A percentile compares a stretch with the other conserved stretches of the same genome.
Conservation (phyloP, 2,797 vertebrate species). For the Cirrhinus molitorella region DNA sequence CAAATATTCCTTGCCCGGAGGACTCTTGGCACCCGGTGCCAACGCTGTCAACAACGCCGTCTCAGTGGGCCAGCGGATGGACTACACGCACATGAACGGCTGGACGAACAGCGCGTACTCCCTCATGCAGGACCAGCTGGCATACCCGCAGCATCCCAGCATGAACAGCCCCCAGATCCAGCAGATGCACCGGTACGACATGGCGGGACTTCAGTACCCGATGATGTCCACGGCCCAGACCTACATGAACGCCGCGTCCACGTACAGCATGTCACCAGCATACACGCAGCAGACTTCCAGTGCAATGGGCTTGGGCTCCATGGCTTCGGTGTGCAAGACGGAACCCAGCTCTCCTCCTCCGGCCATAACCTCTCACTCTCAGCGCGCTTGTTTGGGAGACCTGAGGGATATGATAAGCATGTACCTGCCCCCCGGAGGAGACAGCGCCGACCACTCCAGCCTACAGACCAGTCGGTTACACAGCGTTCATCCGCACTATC, state of each 20-base stretch:
- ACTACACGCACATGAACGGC: conserved; percentile 97
- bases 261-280: conserved; percentile 90
- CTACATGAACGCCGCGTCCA: conserved; percentile 96
- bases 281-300: conserved; percentile 89
- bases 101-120: conserved; percentile 99
- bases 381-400: conserved; percentile 96
- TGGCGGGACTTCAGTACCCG: conserved; percentile 95
- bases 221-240: conserved; percentile 97
- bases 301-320: conserved; percentile 91
- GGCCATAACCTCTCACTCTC: conserved; percentile 94
- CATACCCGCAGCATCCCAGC: conserved; percentile 93
- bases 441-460: conserved; percentile 89
- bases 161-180: conserved; percentile 95
- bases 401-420: conserved; percentile 99
- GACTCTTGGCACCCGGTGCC: conserved; percentile 86
- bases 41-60: conserved; percentile 87
- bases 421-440: conserved; percentile 98
- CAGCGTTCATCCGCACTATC: conserved; percentile 97
- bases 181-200: conserved; percentile 98
- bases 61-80: conserved; percentile 95
- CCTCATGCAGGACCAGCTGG: conserved; percentile 96
- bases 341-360: conserved; percentile 96
- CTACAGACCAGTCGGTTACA: conserved; percentile 93
- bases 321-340: conserved; percentile 94
- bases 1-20: conserved; percentile 95